Conservation (phyloP, 2,797 vertebrate genomes). For the Cossypha caffra region DNA sequence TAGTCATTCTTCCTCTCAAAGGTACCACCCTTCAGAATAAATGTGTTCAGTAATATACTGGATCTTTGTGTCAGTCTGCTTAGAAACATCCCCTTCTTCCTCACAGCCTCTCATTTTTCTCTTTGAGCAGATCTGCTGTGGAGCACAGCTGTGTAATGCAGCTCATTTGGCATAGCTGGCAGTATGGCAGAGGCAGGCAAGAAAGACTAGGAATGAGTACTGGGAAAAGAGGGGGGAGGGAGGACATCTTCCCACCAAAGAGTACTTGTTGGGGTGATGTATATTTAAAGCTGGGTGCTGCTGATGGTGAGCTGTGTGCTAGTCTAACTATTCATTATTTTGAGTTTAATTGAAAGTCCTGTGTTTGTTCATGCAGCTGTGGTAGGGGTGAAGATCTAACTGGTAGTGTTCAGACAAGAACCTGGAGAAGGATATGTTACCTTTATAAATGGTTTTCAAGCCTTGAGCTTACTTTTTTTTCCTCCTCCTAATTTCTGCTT, state of each 20-base stretch:
- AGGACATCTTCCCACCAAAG: neutral
- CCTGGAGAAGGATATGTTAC: neutral
- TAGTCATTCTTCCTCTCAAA: neutral
- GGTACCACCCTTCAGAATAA: neutral
- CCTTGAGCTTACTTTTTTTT: neutral
- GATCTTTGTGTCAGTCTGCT: neutral
- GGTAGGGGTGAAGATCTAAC: neutral
- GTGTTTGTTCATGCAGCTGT: neutral
- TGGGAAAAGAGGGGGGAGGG: neutral
- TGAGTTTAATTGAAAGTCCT: neutral
- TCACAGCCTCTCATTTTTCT: neutral
- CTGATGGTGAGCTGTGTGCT: neutral
- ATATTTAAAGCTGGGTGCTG: neutral
- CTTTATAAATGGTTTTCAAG: neutral
- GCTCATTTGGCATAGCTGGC: neutral
- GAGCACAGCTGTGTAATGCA: accelerated
- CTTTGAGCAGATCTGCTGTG: neutral
- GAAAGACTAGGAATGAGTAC: neutral
- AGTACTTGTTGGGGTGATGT: neutral
- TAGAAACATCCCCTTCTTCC: neutral
- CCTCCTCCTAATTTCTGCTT: neutral
- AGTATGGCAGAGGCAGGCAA: neutral
- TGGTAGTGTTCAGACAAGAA: neutral
- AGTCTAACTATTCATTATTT: neutral
- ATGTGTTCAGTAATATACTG: neutral